Conservation (phyloP, 2,888 invertebrate genomes). For the Mystacides longicornis region DNA sequence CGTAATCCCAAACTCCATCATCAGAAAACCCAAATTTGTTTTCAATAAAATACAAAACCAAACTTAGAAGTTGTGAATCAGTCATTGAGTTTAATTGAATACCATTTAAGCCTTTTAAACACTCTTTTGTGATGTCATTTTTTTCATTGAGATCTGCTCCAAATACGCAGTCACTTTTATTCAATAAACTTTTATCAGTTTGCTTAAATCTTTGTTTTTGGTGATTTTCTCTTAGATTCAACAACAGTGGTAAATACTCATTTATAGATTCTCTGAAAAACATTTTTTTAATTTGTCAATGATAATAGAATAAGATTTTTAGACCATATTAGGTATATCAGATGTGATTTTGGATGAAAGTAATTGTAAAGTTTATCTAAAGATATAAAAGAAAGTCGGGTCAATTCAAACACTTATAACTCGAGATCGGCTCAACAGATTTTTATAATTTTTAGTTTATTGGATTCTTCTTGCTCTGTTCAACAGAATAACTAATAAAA, state of each 20-base stretch:
- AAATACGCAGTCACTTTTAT: no score
- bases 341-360: no score
- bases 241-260: background rate
- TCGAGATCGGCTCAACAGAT: no score
- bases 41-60: constrained; percentile 18
- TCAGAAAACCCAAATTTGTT: constrained; percentile 11
- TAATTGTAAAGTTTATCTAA: no score
- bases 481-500: no score
- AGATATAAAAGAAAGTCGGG: no score
- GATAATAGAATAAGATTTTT: no score
- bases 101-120: constrained; percentile 2
- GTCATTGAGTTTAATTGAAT: constrained; percentile 9
- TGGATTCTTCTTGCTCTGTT: no score
- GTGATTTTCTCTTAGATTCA: background rate
- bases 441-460: no score
- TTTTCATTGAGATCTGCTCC: background rate
- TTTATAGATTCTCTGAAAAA: constrained; percentile 12
- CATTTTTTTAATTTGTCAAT: background rate
- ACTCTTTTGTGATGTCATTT: no score
- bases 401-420: no score
- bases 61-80: constrained; percentile 9
- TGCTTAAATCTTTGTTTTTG: background rate
- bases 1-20: constrained; percentile 16
- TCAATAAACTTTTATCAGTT: background rate
- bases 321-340: no score